Conservation (phyloP, 2,113 vertebrate species). For the Rafetus swinhoei region DNA sequence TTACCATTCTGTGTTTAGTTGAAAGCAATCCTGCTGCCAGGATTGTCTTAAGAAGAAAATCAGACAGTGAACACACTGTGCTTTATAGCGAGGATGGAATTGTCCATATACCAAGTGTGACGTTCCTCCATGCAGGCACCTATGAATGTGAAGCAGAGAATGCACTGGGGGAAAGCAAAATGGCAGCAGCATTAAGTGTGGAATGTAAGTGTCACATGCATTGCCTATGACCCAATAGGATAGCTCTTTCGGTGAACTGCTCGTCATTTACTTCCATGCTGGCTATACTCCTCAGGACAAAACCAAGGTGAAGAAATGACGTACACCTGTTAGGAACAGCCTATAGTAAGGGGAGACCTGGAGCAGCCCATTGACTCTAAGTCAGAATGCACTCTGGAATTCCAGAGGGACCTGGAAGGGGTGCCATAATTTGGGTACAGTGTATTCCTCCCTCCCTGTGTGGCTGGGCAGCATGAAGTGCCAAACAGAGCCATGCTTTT, state of each 20-base stretch:
- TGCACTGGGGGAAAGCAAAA: slow-evolving; percentile 40
- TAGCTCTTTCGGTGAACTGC: neutral
- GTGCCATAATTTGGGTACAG: no score
- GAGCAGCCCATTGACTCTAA: no score
- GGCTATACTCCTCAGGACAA: neutral
- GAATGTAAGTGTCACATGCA: slow-evolving; percentile 63
- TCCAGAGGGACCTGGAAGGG: no score
- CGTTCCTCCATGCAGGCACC: slow-evolving; percentile 14
- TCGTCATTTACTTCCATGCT: neutral
- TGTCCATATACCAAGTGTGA: slow-evolving; percentile 49
- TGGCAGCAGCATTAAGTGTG: slow-evolving; percentile 56
- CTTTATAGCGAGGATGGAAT: neutral
- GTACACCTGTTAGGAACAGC: no score
- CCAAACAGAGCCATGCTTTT: neutral
- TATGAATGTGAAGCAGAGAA: slow-evolving; percentile 70
- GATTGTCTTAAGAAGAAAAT: slow-evolving; percentile 58
- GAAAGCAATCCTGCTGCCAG: slow-evolving; percentile 41
- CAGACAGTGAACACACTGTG: neutral
- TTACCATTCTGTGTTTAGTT: slow-evolving; percentile 62
- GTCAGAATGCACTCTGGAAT: no score
- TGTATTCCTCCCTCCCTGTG: no score
- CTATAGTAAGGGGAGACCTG: no score
- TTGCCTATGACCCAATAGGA: neutral
- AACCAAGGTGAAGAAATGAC: neutral
- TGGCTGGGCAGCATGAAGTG: neutral